A percentile compares a stretch with the other conserved stretches of the same genome.
Evolutionary conservation across 2,113 vertebrate species (phyloP).

Genomic region (Tamias sibiricus): DNA sequence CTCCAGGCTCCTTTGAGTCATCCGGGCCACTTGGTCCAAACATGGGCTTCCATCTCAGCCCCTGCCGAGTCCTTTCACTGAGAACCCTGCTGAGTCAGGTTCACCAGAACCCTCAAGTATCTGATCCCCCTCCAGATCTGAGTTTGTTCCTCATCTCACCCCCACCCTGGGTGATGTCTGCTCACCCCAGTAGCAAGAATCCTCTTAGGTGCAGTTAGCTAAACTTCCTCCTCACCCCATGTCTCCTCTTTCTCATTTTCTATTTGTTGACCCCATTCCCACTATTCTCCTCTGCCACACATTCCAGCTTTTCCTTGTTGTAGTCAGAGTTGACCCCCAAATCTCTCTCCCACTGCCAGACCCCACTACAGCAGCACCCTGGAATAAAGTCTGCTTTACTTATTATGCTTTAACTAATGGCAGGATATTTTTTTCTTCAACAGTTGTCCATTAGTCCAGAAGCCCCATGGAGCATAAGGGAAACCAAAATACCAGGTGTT

Average conservation of each 20-base stretch:
- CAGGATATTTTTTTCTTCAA: background rate
- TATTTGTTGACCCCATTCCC: background rate
- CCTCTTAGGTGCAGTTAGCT: background rate
- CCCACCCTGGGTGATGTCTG: too few species aligned
- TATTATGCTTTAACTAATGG: background rate
- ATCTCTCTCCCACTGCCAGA: background rate
- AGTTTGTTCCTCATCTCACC: too few species aligned
- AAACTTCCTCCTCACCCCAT: too few species aligned
- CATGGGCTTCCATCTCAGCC: background rate
- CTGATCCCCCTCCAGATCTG: background rate
- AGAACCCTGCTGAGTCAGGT: background rate
- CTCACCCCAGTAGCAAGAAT: background rate
- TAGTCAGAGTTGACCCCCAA: background rate
- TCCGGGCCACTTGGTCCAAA: background rate
- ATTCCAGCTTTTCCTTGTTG: background rate
- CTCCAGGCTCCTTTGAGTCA: too few species aligned
- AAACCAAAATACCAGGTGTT: too few species aligned
- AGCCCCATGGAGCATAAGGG: rapidly evolving
- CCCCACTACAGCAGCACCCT: background rate
- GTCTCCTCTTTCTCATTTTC: background rate
- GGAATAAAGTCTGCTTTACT: background rate
- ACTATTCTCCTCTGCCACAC: background rate
- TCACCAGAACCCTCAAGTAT: background rate
- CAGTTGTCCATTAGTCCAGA: background rate
- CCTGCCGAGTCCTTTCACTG: background rate